Conservation (phyloP, 1,140 invertebrate genomes). For the Euschistus heros region DNA sequence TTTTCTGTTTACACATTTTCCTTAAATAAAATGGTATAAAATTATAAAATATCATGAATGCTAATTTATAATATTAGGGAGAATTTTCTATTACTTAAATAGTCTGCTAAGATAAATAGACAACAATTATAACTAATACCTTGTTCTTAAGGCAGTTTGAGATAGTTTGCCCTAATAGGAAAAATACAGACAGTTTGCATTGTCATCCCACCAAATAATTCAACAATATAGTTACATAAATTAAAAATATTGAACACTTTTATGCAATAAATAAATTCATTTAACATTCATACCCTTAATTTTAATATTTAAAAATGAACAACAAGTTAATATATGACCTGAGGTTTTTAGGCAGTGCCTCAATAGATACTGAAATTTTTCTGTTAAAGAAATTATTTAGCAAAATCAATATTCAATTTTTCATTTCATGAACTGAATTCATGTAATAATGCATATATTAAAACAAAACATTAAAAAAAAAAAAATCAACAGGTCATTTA, state of each 20-base stretch:
- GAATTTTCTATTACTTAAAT: not conserved
- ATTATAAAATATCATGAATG: constrained; percentile 1
- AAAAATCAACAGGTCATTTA: not conserved
- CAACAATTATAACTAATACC: not conserved
- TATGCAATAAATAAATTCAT: not conserved
- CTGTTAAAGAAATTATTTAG: not conserved
- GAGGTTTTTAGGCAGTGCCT: not conserved
- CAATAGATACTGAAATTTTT: not conserved
- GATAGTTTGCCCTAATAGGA: not conserved
- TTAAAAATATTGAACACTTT: not conserved
- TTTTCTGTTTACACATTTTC: not conserved
- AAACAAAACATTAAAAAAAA: not conserved
- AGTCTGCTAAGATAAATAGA: not conserved
- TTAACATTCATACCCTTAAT: too few relatives aligned
- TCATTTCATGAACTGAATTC: not conserved
- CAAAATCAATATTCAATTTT: not conserved
- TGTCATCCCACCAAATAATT: not conserved
- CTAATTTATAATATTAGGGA: not conserved
- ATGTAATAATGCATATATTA: not conserved
- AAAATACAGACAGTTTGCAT: not conserved
- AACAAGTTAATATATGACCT: not conserved
- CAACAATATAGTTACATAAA: not conserved
- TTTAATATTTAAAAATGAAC: not conserved
- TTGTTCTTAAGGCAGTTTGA: constrained; percentile 1
- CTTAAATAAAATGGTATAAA: constrained; percentile 1